phyloP scores from a whole-genome alignment of 1,140 invertebrate genomes.

The Pseudomyrmex gracilis region DNA sequence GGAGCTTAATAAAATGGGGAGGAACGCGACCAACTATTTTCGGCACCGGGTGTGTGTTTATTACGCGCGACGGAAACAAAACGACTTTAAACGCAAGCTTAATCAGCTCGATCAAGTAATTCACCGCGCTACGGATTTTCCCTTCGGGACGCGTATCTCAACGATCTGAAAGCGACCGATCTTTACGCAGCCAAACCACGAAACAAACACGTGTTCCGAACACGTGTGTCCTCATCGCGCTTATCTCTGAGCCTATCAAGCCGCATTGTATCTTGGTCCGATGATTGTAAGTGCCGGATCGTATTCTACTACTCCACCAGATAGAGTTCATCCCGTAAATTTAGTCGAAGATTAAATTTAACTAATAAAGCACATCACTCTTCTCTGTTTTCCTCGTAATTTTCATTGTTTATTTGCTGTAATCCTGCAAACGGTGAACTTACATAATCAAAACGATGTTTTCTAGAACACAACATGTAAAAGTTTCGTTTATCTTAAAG shows the following conservation, averaged over 20 bases:
- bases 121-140: constrained; percentile 46
- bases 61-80: neutral
- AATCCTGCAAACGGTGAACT: no score
- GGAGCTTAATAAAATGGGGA: no score
- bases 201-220: constrained; percentile 73
- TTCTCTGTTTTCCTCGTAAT: neutral
- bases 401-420: no score
- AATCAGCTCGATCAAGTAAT: constrained; percentile 47
- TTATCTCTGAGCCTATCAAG: constrained; percentile 71
- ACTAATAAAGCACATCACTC: constrained; percentile 19
- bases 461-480: no score
- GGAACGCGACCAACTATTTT: neutral
- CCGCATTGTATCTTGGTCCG: constrained; percentile 64
- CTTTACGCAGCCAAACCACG: constrained; percentile 64
- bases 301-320: constrained; percentile 48
- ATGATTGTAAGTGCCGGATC: constrained; percentile 63
- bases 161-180: constrained; percentile 59
- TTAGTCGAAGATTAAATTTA: neutral
- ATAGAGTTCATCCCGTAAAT: constrained; percentile 37
- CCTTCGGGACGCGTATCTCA: constrained; percentile 57
- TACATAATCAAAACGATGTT: no score
- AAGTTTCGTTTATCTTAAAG: no score
- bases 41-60: neutral
- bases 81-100: constrained; percentile 14
- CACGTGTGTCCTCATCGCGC: constrained; percentile 73